Percentiles rank a stretch among this genome's conserved stretches.
Conservation (phyloP, 1,140 invertebrate genomes). For the Andrena cerasifolii region DNA sequence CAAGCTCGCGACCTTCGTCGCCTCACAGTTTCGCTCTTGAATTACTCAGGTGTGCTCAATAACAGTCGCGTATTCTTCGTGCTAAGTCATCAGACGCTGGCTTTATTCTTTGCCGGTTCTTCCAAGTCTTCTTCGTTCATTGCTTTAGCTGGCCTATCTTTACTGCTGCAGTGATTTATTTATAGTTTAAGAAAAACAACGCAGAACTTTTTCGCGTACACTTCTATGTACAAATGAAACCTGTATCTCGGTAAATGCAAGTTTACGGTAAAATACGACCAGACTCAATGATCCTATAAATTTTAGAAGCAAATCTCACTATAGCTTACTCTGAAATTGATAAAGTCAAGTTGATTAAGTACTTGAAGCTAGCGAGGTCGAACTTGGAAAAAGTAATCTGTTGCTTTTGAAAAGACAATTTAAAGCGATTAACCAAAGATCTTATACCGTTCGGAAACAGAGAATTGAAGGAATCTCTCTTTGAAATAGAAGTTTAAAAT, state of each 20-base stretch:
- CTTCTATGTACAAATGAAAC: slow-evolving; percentile 10
- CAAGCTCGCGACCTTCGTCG: background rate
- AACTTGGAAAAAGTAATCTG: background rate
- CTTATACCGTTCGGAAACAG: too few species aligned
- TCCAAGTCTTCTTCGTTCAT: slow-evolving; percentile 4
- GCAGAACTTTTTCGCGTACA: background rate
- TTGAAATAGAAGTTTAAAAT: background rate
- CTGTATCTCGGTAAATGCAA: slow-evolving; percentile 5
- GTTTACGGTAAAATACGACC: background rate
- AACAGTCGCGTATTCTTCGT: background rate
- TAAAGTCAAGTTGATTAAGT: slow-evolving; percentile 45
- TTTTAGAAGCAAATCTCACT: background rate
- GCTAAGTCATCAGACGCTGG: background rate
- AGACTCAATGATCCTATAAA: slow-evolving; percentile 27
- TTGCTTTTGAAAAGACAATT: background rate
- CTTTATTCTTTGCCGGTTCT: background rate
- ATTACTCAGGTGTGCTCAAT: background rate
- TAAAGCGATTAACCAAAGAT: background rate
- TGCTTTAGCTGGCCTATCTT: slow-evolving; percentile 22
- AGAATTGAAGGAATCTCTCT: background rate
- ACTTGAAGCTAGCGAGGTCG: background rate
- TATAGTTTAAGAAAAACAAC: slow-evolving; percentile 1
- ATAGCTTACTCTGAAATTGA: slow-evolving; percentile 39
- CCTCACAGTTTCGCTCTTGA: background rate
- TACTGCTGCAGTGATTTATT: background rate